Percentiles rank a stretch among this genome's conserved stretches.
Evolutionary conservation across 2,888 invertebrate species (phyloP).

Genomic region (Xestobium rufovillosum): DNA sequence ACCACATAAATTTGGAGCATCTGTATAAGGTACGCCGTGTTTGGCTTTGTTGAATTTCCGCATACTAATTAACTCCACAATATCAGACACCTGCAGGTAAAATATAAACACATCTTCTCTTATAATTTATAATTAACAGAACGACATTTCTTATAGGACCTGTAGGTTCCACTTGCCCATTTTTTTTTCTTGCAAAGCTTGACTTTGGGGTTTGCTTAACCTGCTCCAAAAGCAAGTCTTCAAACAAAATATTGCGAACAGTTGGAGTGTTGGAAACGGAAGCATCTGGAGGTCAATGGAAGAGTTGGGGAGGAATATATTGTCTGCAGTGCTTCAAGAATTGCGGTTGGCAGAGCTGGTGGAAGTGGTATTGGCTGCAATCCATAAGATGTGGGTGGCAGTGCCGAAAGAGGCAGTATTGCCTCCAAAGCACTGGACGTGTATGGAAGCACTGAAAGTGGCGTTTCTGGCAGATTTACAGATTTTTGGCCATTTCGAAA

Average conservation of each 20-base stretch:
- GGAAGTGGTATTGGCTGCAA: not conserved
- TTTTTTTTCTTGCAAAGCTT: conserved; percentile 1
- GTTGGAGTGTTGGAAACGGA: too few relatives aligned
- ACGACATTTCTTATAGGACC: too few relatives aligned
- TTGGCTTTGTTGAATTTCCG: too few relatives aligned
- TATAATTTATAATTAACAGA: too few relatives aligned
- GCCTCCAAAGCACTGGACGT: not conserved
- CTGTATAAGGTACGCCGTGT: too few relatives aligned
- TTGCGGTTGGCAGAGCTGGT: not conserved
- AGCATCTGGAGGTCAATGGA: too few relatives aligned
- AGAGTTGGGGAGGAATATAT: too few relatives aligned
- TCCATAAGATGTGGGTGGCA: not conserved
- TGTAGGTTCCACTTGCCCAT: conserved; percentile 5
- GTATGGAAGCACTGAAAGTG: not conserved
- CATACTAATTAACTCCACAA: too few relatives aligned
- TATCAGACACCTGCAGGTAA: too few relatives aligned
- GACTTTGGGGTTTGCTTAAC: conserved; percentile 6
- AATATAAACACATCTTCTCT: too few relatives aligned
- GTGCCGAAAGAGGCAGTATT: not conserved
- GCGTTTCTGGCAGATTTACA: not conserved
- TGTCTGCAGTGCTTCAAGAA: not conserved
- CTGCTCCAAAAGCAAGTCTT: conserved; percentile 6
- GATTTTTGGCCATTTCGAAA: too few relatives aligned
- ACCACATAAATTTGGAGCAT: too few relatives aligned
- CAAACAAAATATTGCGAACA: conserved; percentile 1